Base-by-base conservation (phyloP, 2,797 vertebrate species). In the Falco rusticolus region DNA sequence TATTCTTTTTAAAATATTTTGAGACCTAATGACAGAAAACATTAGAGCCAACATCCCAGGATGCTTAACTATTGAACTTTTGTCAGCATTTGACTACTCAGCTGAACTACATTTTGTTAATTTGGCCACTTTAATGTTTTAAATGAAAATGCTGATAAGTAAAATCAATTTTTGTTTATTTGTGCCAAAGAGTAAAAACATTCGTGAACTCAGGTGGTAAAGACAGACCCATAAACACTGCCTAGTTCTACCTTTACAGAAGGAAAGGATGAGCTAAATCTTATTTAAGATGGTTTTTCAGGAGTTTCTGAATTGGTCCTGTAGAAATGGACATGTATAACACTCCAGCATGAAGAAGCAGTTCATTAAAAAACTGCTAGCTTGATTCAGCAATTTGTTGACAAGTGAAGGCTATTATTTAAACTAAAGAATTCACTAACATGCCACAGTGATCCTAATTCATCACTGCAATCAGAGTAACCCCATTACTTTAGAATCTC, bases 1-100 rank as follows among this genome's bases (percentile, higher is more conserved):
- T 94, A 70, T 37, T 94, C 82, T 95, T 93, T 41, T 29, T 90
- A 91, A 97, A 96, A 87, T 83, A 96, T 89, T 91, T 97, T 57
- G 56, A 87, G 78, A 65, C 53, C 63, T 93, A 95, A 95, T 93
- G 75, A 84, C 74, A 92, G 51, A 85, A 61, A 77, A 83, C 26
- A 95, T 91, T 94, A 79, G 14, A 93, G 16, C 71, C 24, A 21
- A 53, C 43, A 7, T 45, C 50, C 8, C 85, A 79, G 90, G 69
- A 79, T 26, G 75, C 29, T n/a, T 87, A 94, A 72, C 81, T 84
- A 70, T 90, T 89, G 83, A 97, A 82, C 64, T 89, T 92, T 63
- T 72, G n/a, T 82, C 74, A 80, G 16, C 37, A 50, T 80, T 64
- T 93, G 22, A 81, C 39, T 93, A 31, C 24, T 91, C 64, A 60